Percentiles rank a stretch among this genome's conserved stretches.
These are phyloP conservation scores for Meloidogyne floridensis DNA, from an alignment of 1,140 invertebrate species.

Conservation along the genomic window DNA sequence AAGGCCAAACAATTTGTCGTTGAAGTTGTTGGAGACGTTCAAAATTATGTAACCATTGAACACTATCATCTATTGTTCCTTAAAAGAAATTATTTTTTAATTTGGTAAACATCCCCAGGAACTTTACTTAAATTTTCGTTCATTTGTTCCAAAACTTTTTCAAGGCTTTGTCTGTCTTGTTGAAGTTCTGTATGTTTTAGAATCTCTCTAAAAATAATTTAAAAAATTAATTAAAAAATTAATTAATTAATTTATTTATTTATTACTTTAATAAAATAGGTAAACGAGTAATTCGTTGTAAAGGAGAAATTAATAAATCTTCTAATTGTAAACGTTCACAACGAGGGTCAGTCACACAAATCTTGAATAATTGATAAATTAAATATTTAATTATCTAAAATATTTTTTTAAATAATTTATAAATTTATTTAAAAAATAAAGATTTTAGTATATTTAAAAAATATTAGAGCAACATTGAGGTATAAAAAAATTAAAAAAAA, in stretches of 20 bases:
- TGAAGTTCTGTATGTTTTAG: conserved; percentile 70
- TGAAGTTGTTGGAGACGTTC: conserved; percentile 76
- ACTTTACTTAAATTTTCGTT: conserved; percentile 73
- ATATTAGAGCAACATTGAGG: too few relatives aligned
- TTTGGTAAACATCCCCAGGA: not conserved
- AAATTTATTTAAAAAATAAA: not conserved
- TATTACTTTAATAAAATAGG: conserved; percentile 71
- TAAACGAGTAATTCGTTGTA: conserved; percentile 76
- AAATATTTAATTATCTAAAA: not conserved
- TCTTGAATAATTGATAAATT: not conserved
- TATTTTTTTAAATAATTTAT: not conserved
- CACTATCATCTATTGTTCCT: conserved; percentile 76
- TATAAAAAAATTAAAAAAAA: too few relatives aligned
- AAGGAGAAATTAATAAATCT: conserved; percentile 74
- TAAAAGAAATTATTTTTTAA: conserved; percentile 40
- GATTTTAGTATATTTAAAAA: not conserved
- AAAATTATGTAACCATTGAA: conserved; percentile 77
- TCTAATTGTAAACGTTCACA: conserved; percentile 71
- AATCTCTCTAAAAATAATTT: conserved; percentile 68
- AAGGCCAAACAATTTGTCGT: conserved; percentile 74
- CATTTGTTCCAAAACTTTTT: conserved; percentile 72
- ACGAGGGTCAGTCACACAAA: conserved; percentile 51
- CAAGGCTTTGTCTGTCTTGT: conserved; percentile 70
- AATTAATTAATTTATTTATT: conserved; percentile 36
- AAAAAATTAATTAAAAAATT: too few relatives aligned